These are phyloP conservation scores for Phataginus tetradactyla DNA, from an alignment of 2,797 vertebrate species.

Conservation along the genomic window DNA sequence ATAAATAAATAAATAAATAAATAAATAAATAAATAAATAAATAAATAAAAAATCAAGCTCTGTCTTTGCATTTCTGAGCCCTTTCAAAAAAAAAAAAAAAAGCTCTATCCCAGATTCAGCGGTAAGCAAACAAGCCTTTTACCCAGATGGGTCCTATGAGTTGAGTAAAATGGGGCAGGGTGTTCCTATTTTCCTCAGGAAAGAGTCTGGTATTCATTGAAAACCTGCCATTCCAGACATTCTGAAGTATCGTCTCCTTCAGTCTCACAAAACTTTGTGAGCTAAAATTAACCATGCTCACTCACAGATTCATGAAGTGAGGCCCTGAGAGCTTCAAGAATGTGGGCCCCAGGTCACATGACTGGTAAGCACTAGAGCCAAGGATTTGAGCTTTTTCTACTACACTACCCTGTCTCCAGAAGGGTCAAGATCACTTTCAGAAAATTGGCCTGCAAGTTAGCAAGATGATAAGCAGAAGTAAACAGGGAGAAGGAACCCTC, in stretches of 20 bases:
- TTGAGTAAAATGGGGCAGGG: neutral
- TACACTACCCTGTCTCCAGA: neutral
- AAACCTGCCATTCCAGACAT: neutral
- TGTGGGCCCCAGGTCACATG: no score
- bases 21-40: constrained; percentile 68
- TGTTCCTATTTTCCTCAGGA: neutral
- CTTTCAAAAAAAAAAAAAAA: neutral
- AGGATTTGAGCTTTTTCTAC: neutral
- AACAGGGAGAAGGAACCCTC: neutral
- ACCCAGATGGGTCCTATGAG: no score
- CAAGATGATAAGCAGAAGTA: neutral
- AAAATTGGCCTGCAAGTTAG: neutral
- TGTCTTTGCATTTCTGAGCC: constrained; percentile 13
- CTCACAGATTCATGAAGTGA: neutral
- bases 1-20: constrained; percentile 68
- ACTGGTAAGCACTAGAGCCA: neutral
- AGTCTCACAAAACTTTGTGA: neutral
- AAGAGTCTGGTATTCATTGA: neutral
- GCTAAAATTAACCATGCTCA: neutral
- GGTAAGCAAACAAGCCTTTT: neutral
- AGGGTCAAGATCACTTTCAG: neutral
- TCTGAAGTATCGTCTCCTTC: neutral
- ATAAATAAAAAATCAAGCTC: constrained; percentile 6
- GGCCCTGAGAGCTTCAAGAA: neutral
- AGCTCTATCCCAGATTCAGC: neutral